Percentiles rank a stretch among this genome's conserved stretches.
These are phyloP conservation scores for Cephus sareptanus DNA, from an alignment of 2,888 invertebrate species.

Conservation along the genomic window DNA sequence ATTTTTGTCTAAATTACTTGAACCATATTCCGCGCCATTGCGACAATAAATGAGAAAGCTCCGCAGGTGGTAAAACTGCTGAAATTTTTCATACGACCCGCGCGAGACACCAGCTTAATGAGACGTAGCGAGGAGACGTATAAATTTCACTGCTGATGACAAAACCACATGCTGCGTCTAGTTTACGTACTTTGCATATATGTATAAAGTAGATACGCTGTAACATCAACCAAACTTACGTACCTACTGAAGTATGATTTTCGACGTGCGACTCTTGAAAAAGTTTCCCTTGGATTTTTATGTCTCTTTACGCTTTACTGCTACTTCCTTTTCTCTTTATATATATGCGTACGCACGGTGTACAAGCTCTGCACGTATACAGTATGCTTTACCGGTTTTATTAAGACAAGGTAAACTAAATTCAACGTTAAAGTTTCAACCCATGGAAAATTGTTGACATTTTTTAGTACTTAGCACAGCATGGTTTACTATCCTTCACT, in stretches of 20 bases:
- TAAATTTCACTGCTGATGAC: too few relatives aligned
- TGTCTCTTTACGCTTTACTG: not conserved
- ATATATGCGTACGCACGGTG: not conserved
- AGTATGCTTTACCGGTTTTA: not conserved
- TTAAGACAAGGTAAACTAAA: not conserved
- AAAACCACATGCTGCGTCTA: too few relatives aligned
- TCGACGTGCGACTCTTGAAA: not conserved
- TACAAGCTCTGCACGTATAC: not conserved
- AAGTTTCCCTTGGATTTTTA: not conserved
- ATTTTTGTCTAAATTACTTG: not conserved
- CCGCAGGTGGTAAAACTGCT: not conserved
- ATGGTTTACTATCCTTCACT: not conserved
- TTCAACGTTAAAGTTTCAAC: not conserved
- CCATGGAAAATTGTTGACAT: not conserved
- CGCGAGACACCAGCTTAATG: not conserved
- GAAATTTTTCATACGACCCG: not conserved
- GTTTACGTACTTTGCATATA: too few relatives aligned
- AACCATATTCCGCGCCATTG: not conserved
- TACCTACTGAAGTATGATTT: not conserved
- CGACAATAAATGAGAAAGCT: not conserved
- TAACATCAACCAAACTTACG: not conserved
- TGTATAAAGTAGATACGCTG: not conserved
- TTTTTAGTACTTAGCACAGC: not conserved
- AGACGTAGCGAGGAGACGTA: too few relatives aligned
- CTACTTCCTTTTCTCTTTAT: not conserved